Percentiles rank a stretch among this genome's conserved stretches.
These are phyloP conservation scores for Varecia variegata DNA, from an alignment of 2,797 vertebrate genomes.

Conservation along the genomic window DNA sequence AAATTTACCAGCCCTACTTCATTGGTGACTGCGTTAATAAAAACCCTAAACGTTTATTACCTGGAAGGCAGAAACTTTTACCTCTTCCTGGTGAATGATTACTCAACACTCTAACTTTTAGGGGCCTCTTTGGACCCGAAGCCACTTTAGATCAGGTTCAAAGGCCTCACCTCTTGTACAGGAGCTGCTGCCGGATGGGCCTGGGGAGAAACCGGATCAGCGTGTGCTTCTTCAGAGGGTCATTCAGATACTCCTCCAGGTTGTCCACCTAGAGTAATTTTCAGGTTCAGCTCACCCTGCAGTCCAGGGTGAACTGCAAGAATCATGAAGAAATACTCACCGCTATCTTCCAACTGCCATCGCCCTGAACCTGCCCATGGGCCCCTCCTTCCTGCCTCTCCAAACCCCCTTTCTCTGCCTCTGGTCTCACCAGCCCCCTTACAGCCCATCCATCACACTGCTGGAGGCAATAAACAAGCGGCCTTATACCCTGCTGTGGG, in stretches of 20 bases:
- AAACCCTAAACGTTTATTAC: not conserved
- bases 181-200: constrained; percentile 90
- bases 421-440: no score
- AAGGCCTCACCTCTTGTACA: constrained; percentile 91
- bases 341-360: not conserved
- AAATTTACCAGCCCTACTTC: not conserved
- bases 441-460: no score
- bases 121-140: fast-evolving
- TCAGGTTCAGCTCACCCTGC: not conserved
- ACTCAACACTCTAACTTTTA: no score
- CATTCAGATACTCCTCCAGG: constrained; percentile 91
- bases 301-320: not conserved
- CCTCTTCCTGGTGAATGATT: not conserved
- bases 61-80: not conserved
- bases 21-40: not conserved
- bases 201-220: constrained; percentile 90
- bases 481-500: not conserved
- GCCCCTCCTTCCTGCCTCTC: no score
- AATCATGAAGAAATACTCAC: not conserved
- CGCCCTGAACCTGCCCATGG: not conserved
- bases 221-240: constrained; percentile 92
- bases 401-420: no score
- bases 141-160: fast-evolving
- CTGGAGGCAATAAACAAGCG: not conserved
- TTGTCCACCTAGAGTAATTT: constrained; percentile 89